Evolutionary conservation across 1,140 invertebrate species (phyloP).

Genomic region (Drosophila ficusphila): DNA sequence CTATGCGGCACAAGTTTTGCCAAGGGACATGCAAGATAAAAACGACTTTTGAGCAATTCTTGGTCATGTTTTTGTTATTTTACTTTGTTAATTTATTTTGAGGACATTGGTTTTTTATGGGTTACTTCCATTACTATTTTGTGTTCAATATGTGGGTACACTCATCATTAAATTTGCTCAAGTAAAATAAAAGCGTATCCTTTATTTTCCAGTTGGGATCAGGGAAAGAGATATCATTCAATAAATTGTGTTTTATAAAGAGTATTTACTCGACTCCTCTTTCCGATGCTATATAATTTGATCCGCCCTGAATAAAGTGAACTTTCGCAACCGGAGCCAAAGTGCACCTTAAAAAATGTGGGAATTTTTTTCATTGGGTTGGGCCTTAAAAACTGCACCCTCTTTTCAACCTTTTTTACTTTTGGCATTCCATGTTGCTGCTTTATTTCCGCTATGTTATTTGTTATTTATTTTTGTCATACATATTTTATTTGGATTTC

Average conservation of each 20-base stretch:
- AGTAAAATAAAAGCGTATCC: too few species aligned
- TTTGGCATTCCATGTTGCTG: neutral
- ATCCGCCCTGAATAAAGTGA: neutral
- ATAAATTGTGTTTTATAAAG: too few species aligned
- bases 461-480: neutral
- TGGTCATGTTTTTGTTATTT: slow-evolving; percentile 28
- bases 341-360: neutral
- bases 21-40: neutral
- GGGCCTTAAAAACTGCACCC: slow-evolving; percentile 1
- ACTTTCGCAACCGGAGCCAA: neutral
- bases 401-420: neutral
- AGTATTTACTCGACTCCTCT: too few species aligned
- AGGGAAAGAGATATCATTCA: too few species aligned
- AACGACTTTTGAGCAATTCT: slow-evolving; percentile 26
- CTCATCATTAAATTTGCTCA: too few species aligned
- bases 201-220: too few species aligned
- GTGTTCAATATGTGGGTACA: too few species aligned
- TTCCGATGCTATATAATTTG: too few species aligned
- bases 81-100: neutral
- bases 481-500: neutral
- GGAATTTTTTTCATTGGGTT: neutral
- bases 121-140: too few species aligned
- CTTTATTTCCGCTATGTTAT: neutral
- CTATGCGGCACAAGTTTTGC: slow-evolving; percentile 5
- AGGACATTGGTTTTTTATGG: too few species aligned